These are phyloP conservation scores for Carduelis carduelis DNA, from an alignment of 2,797 vertebrate genomes.

Conservation along the genomic window DNA sequence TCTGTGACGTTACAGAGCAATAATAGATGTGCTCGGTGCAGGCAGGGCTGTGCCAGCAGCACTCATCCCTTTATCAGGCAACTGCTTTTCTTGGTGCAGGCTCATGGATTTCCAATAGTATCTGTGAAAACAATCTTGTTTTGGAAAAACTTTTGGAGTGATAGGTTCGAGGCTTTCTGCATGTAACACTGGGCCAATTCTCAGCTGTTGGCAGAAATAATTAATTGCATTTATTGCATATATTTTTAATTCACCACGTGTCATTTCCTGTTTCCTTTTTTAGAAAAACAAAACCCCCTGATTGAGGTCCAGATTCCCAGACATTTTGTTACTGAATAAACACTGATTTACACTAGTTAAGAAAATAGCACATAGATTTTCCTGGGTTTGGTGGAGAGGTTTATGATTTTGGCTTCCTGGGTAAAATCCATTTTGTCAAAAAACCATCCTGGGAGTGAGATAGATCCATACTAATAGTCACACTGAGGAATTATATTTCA, in stretches of 20 bases:
- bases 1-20: not conserved
- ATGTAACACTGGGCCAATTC: not conserved
- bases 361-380: rapidly evolving
- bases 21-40: not conserved
- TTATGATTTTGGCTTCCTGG: not conserved
- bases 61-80: not conserved
- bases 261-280: not conserved
- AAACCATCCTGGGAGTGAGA: not conserved
- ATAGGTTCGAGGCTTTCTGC: not conserved
- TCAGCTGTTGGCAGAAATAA: not conserved
- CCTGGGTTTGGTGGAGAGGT: rapidly evolving
- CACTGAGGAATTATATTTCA: not conserved
- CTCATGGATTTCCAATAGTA: not conserved
- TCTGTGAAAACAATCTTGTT: not conserved
- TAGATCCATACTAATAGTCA: not conserved
- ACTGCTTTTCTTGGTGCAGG: not conserved
- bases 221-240: not conserved
- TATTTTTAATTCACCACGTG: not conserved
- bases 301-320: not conserved
- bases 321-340: not conserved
- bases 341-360: not conserved
- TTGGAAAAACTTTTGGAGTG: not conserved
- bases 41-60: not conserved
- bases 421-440: not conserved
- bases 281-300: not conserved